These are phyloP conservation scores for Siderastrea radians DNA, from an alignment of 92 coral and sea anemone species.

Conservation along the genomic window DNA sequence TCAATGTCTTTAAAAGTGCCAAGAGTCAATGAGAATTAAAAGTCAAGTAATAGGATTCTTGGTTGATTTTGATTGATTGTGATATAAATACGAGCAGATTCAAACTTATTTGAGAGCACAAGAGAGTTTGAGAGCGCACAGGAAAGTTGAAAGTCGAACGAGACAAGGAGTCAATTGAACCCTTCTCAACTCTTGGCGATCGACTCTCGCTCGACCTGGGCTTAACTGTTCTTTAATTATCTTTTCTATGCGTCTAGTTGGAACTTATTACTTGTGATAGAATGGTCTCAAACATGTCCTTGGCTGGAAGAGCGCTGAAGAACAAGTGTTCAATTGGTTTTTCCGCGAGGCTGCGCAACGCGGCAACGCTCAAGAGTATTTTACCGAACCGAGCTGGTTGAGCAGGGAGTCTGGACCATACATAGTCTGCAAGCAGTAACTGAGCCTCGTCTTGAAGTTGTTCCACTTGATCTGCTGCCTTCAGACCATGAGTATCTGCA, in stretches of 20 bases:
- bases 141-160: no score
- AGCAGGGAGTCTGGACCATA: constrained; percentile 70
- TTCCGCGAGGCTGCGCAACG: constrained; percentile 85
- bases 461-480: constrained; percentile 86
- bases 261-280: constrained; percentile 80
- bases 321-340: constrained; percentile 93
- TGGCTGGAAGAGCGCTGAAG: constrained; percentile 73
- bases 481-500: constrained; percentile 92
- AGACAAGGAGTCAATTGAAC: no score
- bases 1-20: no score
- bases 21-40: no score
- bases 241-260: background rate
- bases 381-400: constrained; percentile 94
- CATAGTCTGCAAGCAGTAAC: constrained; percentile 79
- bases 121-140: no score
- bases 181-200: no score
- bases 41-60: no score
- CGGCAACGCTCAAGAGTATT: constrained; percentile 81
- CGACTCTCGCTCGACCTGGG: background rate
- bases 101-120: no score
- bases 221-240: background rate
- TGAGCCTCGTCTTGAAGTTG: constrained; percentile 94
- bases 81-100: no score
- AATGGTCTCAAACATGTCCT: constrained; percentile 85
- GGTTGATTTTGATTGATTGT: no score